A percentile compares a stretch with the other conserved stretches of the same genome.
Evolutionary conservation across 2,113 vertebrate genomes (phyloP).

Genomic region (Rattus rattus): DNA sequence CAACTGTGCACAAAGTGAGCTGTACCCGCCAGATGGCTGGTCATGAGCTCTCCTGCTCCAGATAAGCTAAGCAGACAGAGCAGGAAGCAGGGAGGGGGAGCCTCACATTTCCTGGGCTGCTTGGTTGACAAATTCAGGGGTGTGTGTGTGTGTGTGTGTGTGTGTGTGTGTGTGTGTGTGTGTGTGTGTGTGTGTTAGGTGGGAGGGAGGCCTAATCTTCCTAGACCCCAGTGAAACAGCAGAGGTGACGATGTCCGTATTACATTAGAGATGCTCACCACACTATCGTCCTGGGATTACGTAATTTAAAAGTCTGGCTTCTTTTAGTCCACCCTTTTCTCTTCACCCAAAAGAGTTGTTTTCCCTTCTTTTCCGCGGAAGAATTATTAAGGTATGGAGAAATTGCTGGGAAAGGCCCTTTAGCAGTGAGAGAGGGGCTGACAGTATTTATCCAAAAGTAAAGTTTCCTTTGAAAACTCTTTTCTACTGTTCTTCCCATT

Average conservation of each 20-base stretch:
- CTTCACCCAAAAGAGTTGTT: not conserved
- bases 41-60: accelerated
- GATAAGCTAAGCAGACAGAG: not conserved
- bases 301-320: slow-evolving; percentile 27
- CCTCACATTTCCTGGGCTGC: not conserved
- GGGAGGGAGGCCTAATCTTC: not conserved
- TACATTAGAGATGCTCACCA: not conserved
- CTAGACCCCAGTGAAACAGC: not conserved
- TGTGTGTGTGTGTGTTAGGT: no score
- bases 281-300: not conserved
- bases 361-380: not conserved
- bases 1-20: not conserved
- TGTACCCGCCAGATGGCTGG: not conserved
- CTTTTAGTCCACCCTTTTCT: not conserved
- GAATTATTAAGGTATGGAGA: slow-evolving; percentile 1
- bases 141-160: not conserved
- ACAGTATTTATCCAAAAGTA: slow-evolving; percentile 11
- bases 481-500: not conserved
- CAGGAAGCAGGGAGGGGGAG: not conserved
- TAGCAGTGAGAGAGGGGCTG: not conserved
- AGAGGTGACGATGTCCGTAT: not conserved
- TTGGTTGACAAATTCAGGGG: not conserved
- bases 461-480: not conserved
- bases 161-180: no score
- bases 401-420: not conserved